These are phyloP conservation scores for Selene dorsalis DNA, from an alignment of 2,797 vertebrate genomes.

Conservation along the genomic window DNA sequence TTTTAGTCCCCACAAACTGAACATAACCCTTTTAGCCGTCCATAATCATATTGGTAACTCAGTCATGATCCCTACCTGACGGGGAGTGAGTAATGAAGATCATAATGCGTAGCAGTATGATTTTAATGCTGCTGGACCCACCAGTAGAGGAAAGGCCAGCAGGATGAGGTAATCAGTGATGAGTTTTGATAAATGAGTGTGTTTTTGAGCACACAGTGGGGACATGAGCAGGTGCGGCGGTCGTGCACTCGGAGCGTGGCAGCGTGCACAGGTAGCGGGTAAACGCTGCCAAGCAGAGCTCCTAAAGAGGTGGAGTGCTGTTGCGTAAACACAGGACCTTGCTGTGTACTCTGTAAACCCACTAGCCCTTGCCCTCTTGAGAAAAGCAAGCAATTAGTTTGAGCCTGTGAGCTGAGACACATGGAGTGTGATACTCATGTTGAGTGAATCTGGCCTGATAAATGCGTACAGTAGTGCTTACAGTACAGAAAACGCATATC, in stretches of 20 bases:
- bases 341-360: slow-evolving; percentile 80
- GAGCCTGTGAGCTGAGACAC: slow-evolving; percentile 63
- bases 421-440: slow-evolving; percentile 37
- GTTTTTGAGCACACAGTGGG: slow-evolving; percentile 43
- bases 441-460: slow-evolving; percentile 34
- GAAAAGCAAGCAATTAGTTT: slow-evolving; percentile 81
- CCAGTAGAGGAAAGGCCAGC: background rate
- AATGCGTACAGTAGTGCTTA: slow-evolving; percentile 15
- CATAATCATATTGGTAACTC: slow-evolving; percentile 33
- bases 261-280: slow-evolving; percentile 62
- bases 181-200: slow-evolving; percentile 56
- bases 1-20: slow-evolving; percentile 35
- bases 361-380: slow-evolving; percentile 71
- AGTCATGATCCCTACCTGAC: slow-evolving; percentile 18
- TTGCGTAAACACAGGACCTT: slow-evolving; percentile 76
- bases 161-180: slow-evolving; percentile 36
- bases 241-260: slow-evolving; percentile 27
- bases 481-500: slow-evolving; percentile 7
- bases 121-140: slow-evolving; percentile 36
- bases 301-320: slow-evolving; percentile 69
- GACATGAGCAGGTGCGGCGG: slow-evolving; percentile 59
- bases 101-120: slow-evolving; percentile 8
- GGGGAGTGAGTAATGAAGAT: slow-evolving; percentile 10
- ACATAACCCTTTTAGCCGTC: slow-evolving; percentile 30
- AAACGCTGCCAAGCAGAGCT: slow-evolving; percentile 52